Base-by-base conservation (phyloP, 1,140 invertebrate genomes). In the Aphelinus atriplicis region DNA sequence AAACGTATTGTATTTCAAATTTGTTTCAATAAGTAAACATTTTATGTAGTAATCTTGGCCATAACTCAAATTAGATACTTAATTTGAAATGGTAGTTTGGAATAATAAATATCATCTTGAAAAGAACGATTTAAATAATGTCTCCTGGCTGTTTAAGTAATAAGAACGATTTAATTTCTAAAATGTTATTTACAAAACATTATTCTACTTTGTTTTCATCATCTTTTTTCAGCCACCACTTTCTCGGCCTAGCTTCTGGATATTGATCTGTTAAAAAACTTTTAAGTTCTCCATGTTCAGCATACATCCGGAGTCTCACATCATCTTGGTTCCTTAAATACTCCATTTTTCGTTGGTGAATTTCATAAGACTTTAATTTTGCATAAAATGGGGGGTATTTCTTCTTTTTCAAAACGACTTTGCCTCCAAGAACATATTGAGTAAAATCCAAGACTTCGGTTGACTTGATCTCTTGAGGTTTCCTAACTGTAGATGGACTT, bases 401-500 rank as follows among this genome's bases (percentile, higher is more conserved):
- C 77, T 92, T 93, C 80, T 89, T 93, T 78, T 90, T 83, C 3
- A 94, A 83, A 51, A 93, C 89, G 51, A 97, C 90, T 86, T 89
- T 92, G 63, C 94, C 93, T 71, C 91, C 92, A 85, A 95, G 90
- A 61, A 94, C 90, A 83, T 95, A 92, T 81, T 94, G 91, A 42
- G 87, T 91, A 84, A 94, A 97, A 86, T 97, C 93, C 26, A 95
- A 81, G 4, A 91, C 89, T 86, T 97, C 95, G 75, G 92, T 87
- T 50, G 90, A 86, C 1, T 84, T 74, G 76, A 95, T 90, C 84
- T 95, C 91, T 0, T 90, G 83, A 48, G 88, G 80, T 6, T 89
- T 93, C 79, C 92, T 88, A 9, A 91, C 89, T 68, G 82, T 75
- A 3, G 82, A 80, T 1, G 97, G 97, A 3, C 92, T 94, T 1